phyloP scores from a whole-genome alignment of 2,888 invertebrate species.

The Neoaliturus tenellus region DNA sequence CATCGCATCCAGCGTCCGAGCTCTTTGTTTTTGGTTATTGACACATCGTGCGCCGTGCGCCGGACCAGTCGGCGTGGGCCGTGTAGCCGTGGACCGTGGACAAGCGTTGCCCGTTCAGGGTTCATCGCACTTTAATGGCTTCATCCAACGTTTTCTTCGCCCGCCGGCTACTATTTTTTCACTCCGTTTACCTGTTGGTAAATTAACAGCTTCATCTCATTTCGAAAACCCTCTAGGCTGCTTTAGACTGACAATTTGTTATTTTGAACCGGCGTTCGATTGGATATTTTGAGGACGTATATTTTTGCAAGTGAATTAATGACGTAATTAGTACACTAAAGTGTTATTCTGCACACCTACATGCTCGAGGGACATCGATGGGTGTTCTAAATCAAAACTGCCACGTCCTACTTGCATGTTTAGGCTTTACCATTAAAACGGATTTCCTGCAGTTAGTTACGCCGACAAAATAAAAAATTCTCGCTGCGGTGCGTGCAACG shows the following conservation, averaged over 20 bases:
- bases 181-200: constrained; percentile 26
- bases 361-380: no score
- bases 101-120: no score
- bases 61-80: not conserved
- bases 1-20: constrained; percentile 14
- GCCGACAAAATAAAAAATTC: no score
- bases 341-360: no score
- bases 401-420: no score
- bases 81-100: not conserved
- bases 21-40: constrained; percentile 50
- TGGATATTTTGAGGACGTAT: not conserved
- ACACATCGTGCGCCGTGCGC: constrained; percentile 23
- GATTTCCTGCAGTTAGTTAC: no score
- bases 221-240: not conserved
- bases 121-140: constrained; percentile 38
- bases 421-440: no score
- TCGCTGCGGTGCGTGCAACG: no score
- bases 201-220: constrained; percentile 25
- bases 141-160: constrained; percentile 33
- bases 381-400: no score
- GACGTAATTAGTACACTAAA: no score
- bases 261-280: constrained; percentile 1
- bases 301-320: no score
- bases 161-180: constrained; percentile 34
- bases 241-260: not conserved